Conservation (phyloP, 2,888 invertebrate genomes). For the Hirtodrosophila confusa region DNA sequence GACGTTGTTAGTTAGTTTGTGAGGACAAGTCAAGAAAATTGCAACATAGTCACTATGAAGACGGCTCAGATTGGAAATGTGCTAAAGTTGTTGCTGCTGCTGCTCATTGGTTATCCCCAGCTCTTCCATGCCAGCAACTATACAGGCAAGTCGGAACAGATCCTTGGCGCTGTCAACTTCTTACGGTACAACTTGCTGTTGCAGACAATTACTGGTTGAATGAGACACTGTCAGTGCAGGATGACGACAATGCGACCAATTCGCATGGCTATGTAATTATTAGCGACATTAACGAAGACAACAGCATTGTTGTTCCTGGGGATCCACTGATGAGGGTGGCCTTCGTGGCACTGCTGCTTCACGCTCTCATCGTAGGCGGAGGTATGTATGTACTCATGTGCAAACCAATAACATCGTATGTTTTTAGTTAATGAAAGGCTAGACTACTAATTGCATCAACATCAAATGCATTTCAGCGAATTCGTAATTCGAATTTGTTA, state of each 20-base stretch:
- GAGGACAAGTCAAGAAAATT: constrained; percentile 9
- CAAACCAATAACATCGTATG: too few species aligned
- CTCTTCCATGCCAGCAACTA: constrained; percentile 9
- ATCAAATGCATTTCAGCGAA: too few species aligned
- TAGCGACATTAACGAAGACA: constrained; percentile 5
- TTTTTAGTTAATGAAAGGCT: too few species aligned
- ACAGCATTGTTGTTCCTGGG: not conserved
- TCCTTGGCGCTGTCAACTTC: not conserved
- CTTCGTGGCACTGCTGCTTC: constrained; percentile 48
- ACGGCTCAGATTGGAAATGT: not conserved
- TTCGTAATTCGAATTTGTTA: too few species aligned
- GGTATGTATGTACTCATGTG: constrained; percentile 31
- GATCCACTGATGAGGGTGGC: constrained; percentile 31
- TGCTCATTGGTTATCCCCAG: constrained; percentile 4
- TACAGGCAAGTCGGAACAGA: constrained; percentile 25
- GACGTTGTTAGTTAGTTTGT: constrained; percentile 24
- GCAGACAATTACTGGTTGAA: constrained; percentile 38
- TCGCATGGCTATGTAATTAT: constrained; percentile 14
- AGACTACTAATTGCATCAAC: too few species aligned
- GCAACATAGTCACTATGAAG: constrained; percentile 7
- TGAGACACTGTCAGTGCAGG: constrained; percentile 42
- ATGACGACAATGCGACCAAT: constrained; percentile 18
- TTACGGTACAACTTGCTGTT: not conserved
- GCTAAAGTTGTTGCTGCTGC: constrained; percentile 15
- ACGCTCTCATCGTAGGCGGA: constrained; percentile 48